A percentile compares a stretch with the other conserved stretches of the same genome.
These are phyloP conservation scores for Anabacerthia variegaticeps DNA, from an alignment of 2,797 vertebrate species.

Conservation along the genomic window DNA sequence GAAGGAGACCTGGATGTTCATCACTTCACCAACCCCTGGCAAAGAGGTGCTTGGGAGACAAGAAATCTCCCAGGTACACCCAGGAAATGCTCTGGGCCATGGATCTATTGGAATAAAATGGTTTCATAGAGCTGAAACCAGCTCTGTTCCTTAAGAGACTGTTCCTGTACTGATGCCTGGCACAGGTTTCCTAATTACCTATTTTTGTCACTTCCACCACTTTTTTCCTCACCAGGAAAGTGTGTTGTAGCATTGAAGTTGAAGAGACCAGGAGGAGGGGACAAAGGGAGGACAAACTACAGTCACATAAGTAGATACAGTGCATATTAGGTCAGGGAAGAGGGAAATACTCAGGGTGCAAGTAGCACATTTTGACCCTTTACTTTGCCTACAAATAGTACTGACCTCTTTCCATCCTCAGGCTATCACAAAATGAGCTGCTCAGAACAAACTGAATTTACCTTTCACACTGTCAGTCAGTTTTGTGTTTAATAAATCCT, in stretches of 20 bases:
- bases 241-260: neutral
- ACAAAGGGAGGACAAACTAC: neutral
- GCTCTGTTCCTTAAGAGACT: neutral
- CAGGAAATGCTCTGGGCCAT: neutral
- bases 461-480: neutral
- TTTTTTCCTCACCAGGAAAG: neutral
- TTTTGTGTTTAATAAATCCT: neutral
- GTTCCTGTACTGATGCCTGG: neutral
- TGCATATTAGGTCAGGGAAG: neutral
- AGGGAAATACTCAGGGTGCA: neutral
- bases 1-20: neutral
- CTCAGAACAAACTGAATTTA: neutral
- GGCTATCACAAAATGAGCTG: neutral
- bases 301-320: neutral
- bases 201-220: neutral
- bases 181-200: neutral
- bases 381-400: neutral
- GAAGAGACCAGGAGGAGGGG: neutral
- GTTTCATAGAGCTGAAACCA: neutral
- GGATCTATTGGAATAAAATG: neutral
- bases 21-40: neutral
- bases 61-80: neutral
- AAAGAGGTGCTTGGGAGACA: neutral
- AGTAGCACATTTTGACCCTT: neutral
- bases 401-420: neutral